A percentile compares a stretch with the other conserved stretches of the same genome.
phyloP scores from a whole-genome alignment of 2,797 vertebrate species.

The Paratrypauchen microcephalus region DNA sequence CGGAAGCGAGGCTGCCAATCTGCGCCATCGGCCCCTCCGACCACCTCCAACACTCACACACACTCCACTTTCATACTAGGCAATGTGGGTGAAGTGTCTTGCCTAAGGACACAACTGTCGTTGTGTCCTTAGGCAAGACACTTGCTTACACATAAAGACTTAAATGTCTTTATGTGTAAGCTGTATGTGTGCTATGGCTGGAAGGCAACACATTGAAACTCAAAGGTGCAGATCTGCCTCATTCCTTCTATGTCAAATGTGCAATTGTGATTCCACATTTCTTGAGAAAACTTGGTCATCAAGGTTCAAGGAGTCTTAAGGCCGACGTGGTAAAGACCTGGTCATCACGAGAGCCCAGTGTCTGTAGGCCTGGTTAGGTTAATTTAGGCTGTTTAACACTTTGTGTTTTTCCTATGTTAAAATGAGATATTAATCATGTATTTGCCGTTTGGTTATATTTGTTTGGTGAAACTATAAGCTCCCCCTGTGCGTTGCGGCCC shows the following conservation, averaged over 20 bases:
- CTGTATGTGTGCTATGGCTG: too few species aligned
- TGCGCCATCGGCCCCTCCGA: too few species aligned
- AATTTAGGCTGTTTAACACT: too few species aligned
- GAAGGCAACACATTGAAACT: neutral
- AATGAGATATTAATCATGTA: neutral
- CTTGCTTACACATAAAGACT: too few species aligned
- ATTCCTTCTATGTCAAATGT: neutral
- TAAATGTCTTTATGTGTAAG: too few species aligned
- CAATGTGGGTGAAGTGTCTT: too few species aligned
- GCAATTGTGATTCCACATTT: neutral
- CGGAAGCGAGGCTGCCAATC: too few species aligned
- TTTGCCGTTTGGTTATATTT: neutral
- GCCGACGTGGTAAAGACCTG: neutral
- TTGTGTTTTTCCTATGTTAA: neutral
- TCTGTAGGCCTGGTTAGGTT: too few species aligned
- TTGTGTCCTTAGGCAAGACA: too few species aligned
- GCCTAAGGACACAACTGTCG: too few species aligned
- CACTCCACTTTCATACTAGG: too few species aligned
- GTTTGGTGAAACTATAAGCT: conserved; percentile 12
- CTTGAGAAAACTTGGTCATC: neutral
- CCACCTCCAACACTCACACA: too few species aligned
- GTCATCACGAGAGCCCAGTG: neutral
- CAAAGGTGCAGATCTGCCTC: neutral
- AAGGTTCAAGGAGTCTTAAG: neutral
- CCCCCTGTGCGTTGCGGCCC: conserved; percentile 1